Evolutionary conservation across 2,888 invertebrate species (phyloP).

Genomic region (Rhopalosiphum nymphaeae): DNA sequence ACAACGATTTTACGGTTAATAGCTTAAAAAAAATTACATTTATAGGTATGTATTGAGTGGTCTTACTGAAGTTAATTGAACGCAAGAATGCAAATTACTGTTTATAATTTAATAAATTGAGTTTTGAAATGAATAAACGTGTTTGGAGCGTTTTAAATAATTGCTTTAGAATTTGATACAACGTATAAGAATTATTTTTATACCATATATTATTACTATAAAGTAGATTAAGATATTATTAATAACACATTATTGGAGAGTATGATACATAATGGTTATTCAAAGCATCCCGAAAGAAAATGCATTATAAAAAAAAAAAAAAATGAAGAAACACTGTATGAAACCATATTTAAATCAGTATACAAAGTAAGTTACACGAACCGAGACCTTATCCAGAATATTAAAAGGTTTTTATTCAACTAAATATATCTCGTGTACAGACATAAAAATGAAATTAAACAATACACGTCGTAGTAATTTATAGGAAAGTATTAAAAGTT

Average conservation of each 20-base stretch:
- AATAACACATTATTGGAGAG: not conserved
- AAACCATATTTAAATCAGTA: conserved; percentile 53
- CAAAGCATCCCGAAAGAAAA: not conserved
- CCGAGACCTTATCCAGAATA: conserved; percentile 40
- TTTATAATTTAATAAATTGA: not conserved
- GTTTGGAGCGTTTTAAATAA: not conserved
- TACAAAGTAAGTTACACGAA: conserved; percentile 49
- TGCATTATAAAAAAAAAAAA: conserved; percentile 20
- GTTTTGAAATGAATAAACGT: not conserved
- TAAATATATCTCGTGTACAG: conserved; percentile 28
- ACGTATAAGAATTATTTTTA: not conserved
- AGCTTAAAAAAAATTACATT: not conserved
- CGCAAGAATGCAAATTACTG: not conserved
- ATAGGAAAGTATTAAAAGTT: conserved; percentile 58
- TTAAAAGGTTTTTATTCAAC: conserved; percentile 57
- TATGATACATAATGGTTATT: not conserved
- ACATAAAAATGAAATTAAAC: conserved; percentile 56
- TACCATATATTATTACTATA: not conserved
- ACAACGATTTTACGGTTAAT: not conserved
- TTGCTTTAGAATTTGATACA: not conserved
- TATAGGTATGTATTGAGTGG: not conserved
- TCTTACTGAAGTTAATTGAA: not conserved
- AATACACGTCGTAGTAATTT: conserved; percentile 51
- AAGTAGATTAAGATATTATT: not conserved
- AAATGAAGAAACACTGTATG: conserved; percentile 17